Evolutionary conservation across 2,888 invertebrate genomes (phyloP), one percentile per base, ranked within the genome.

Genomic region (Dicranocentrus wangi): DNA sequence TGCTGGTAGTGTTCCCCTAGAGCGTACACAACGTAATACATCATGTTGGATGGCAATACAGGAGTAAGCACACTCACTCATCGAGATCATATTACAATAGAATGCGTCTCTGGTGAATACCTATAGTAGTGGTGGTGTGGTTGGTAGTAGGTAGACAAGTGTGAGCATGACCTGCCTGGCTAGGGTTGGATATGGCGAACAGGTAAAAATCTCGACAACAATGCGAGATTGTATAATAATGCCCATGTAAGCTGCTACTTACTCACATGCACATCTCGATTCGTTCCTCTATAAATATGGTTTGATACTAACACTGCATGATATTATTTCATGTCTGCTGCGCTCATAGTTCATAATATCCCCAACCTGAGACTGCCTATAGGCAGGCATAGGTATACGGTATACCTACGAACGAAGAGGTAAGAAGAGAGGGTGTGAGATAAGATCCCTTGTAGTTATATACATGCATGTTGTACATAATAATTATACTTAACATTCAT

Each of bases 171-270:
- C 1, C n/a, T 47, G 32, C 32, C 32, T 55, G 23, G n/a, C 15
- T 23, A 55, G 21, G 21, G 55, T 47, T 63, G 15, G 63, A 63
- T 53, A 73, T 39, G 25, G 42, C 53, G 27, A 32, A 55, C 70
- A 70, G 70, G 78, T 70, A 70, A 55, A 69, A 78, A 78, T 78
- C 78, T 78, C 70, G 61, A 77, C 69, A 78, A 78, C 63, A 70
- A 77, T 55, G 60, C 68, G n/a, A 23, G 75, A 76, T 78, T 78
- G 78, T 63, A 78, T 70, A 78, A 51, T 70, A 78, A 51, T 68
- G 39, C 32, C 58, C 28, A 65, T 63, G 70, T 70, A 77, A 69
- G 42, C 27, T 43, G 60, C 19, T n/a, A 17, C n/a, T 58, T 58
- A 28, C 27, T 27, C 27, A 28, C 61, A 61, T 28, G 13, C 28